These are phyloP conservation scores for Danionella dracula DNA, from an alignment of 2,797 vertebrate genomes.

Conservation along the genomic window DNA sequence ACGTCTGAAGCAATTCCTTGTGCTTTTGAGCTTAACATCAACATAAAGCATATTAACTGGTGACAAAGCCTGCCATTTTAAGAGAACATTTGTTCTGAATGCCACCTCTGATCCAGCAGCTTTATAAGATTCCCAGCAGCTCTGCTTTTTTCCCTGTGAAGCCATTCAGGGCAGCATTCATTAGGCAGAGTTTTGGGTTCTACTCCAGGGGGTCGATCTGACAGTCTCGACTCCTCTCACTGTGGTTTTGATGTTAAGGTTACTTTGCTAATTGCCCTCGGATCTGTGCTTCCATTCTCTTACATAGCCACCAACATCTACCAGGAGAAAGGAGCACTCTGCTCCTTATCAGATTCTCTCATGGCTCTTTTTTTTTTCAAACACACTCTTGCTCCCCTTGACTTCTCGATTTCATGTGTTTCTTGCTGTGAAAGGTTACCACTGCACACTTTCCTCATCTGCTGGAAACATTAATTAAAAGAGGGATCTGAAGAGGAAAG, in stretches of 20 bases:
- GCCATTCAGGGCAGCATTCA: neutral
- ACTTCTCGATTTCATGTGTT: constrained; percentile 16
- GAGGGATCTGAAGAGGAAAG: constrained; percentile 25
- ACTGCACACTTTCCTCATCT: constrained; percentile 26
- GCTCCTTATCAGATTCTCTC: constrained; percentile 28
- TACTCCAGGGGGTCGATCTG: constrained; percentile 29
- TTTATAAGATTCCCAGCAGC: neutral
- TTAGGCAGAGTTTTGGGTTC: constrained; percentile 10
- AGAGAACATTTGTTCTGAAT: constrained; percentile 12
- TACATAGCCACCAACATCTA: constrained; percentile 44
- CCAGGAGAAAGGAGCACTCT: constrained; percentile 35
- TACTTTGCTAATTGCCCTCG: constrained; percentile 43
- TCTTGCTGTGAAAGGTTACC: constrained; percentile 31
- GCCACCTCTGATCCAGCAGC: neutral
- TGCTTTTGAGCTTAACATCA: neutral
- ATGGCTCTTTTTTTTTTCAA: neutral
- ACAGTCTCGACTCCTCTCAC: constrained; percentile 20
- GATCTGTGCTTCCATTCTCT: constrained; percentile 37
- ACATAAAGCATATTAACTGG: neutral
- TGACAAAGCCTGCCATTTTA: neutral
- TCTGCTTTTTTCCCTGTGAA: neutral
- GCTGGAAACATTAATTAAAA: constrained; percentile 41
- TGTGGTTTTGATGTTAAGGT: constrained; percentile 36
- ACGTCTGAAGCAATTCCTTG: constrained; percentile 5
- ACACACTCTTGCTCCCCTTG: constrained; percentile 2